Base-by-base conservation (phyloP, 2,113 vertebrate genomes). In the Hippoglossus stenolepis region DNA sequence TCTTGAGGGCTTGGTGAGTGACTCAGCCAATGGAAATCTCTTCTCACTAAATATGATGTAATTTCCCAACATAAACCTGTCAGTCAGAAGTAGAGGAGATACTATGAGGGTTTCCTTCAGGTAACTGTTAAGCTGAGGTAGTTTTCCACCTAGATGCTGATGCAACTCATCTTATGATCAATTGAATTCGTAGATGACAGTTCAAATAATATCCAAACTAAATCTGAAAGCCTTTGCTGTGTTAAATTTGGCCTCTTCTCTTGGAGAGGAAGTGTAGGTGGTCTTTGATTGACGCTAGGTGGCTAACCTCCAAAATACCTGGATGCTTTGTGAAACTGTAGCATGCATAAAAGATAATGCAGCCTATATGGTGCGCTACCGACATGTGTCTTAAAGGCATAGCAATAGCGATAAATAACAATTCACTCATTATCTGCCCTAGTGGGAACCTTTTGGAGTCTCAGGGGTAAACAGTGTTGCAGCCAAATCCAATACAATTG, bases 1-100 rank as follows among this genome's bases (percentile, higher is more conserved):
- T 68, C 35, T 21, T n/a, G 24, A 54, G 21, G 60, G 65, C 17
- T 40, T 3, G 21, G 3, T 21, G 65, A 49, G 65, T 43, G 57
- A 54, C 40, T 40, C 38, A 47, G 45, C 49, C 17, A 13, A 20
- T 67, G 64, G 49, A 87, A 83, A 81, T 31, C 65, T 65, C 26
- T 70, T 53, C 66, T 45, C 20, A 31, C 23, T 12, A 31, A 53
- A 70, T 11, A 2, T 57, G 26, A 24, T 75, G 57, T 15, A 0
- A 78, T 73, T 73, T 57, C 11, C 23, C 56, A 31, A 18, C 40
- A 38, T 67, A 49, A 43, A 70, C 67, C 54, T 64, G 5, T 49
- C 76, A 53, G 3, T 49, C 76, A 53, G 3, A 20, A 31, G 17
- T 54, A 23, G 3, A 63, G 18, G 6, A 35, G 12, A 31, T 15